A percentile compares a stretch with the other conserved stretches of the same genome.
Evolutionary conservation across 1,140 invertebrate species (phyloP).

Genomic region (Lutraria rhynchaena): DNA sequence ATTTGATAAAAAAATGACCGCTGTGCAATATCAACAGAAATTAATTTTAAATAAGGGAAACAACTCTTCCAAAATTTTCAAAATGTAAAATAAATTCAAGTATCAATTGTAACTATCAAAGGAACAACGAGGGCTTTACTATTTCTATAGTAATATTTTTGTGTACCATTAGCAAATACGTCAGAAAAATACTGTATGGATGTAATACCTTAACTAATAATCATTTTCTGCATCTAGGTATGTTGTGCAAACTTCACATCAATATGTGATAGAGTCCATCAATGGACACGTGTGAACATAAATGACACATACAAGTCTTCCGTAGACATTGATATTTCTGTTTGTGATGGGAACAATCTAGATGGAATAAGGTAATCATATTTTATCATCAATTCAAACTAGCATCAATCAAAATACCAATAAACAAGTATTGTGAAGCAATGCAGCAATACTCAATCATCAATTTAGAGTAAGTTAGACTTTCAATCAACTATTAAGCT

Average conservation of each 20-base stretch:
- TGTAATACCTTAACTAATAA: no score
- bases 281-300: background rate
- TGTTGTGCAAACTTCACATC: constrained; percentile 1
- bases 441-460: background rate
- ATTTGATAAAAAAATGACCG: no score
- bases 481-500: background rate
- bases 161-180: no score
- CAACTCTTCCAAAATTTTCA: no score
- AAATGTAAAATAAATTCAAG: no score
- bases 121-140: no score
- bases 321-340: background rate
- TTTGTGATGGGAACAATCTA: constrained; percentile 28
- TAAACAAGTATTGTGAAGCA: background rate
- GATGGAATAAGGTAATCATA: constrained; percentile 2
- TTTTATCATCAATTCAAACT: background rate
- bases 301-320: background rate
- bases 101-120: no score
- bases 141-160: no score
- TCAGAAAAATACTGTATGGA: no score
- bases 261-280: background rate
- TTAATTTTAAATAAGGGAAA: no score
- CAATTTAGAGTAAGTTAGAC: background rate
- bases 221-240: no score
- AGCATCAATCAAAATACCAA: background rate
- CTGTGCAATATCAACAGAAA: no score